Conservation (phyloP, 2,113 vertebrate species). For the Lanius ludovicianus region DNA sequence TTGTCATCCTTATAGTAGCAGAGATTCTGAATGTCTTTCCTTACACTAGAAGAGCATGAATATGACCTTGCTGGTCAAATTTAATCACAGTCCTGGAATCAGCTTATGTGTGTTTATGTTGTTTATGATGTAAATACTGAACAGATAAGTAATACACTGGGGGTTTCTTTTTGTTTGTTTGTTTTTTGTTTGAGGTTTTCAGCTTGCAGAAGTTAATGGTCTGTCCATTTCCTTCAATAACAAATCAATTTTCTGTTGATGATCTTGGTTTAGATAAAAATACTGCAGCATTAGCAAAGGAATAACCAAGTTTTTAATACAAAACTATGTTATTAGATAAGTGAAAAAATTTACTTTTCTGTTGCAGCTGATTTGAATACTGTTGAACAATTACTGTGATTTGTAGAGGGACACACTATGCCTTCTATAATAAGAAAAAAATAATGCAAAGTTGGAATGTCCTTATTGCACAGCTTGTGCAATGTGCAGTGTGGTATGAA, state of each 20-base stretch:
- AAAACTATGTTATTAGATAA: neutral
- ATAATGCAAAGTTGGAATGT: neutral
- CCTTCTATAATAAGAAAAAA: neutral
- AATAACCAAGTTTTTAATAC: neutral
- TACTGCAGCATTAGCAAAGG: neutral
- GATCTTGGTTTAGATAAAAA: neutral
- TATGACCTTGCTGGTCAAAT: neutral
- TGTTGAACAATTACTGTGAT: neutral
- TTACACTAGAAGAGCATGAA: neutral
- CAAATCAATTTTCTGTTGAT: neutral
- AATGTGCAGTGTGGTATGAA: neutral
- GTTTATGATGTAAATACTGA: slow-evolving; percentile 5
- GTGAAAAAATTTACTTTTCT: neutral
- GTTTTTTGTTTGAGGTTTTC: neutral
- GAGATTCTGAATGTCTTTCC: neutral
- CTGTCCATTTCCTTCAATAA: neutral
- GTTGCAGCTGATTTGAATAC: neutral
- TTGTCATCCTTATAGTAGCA: neutral
- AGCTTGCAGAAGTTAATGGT: neutral
- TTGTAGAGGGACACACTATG: neutral
- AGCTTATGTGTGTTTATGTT: neutral
- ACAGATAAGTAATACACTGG: neutral
- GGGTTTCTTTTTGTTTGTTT: neutral
- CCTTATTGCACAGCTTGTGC: neutral
- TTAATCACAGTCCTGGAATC: neutral